Conservation (phyloP, 2,888 invertebrate species). For the Chorisops tibialis region DNA sequence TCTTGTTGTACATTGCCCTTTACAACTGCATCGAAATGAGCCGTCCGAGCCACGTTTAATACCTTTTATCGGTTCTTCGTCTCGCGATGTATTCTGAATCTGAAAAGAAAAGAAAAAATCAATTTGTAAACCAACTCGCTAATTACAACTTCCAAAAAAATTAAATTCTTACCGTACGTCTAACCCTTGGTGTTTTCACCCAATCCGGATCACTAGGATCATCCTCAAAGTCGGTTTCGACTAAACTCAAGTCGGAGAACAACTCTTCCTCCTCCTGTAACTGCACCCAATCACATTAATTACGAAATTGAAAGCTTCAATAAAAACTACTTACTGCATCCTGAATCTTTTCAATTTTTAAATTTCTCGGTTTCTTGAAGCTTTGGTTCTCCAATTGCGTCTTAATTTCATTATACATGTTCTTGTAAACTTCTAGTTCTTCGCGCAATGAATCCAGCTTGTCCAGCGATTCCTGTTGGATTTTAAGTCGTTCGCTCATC, state of each 20-base stretch:
- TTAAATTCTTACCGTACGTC: neutral
- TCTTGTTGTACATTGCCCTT: conserved; percentile 58
- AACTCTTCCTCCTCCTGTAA: neutral
- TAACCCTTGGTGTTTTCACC: conserved; percentile 59
- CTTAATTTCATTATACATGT: conserved; percentile 35
- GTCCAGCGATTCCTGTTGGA: conserved; percentile 41
- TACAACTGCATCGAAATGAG: conserved; percentile 60
- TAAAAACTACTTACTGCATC: too few relatives aligned
- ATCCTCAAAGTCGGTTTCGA: conserved; percentile 40
- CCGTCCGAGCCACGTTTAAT: conserved; percentile 60
- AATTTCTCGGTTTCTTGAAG: conserved; percentile 18
- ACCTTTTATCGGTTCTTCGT: too few relatives aligned
- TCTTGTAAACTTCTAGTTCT: conserved; percentile 39
- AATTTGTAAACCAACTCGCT: neutral
- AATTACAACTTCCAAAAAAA: conserved; percentile 20
- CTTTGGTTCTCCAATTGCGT: conserved; percentile 18
- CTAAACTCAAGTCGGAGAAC: neutral
- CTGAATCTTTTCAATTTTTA: too few relatives aligned
- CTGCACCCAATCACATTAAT: too few relatives aligned
- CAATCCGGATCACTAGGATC: conserved; percentile 64
- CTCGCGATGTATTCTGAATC: conserved; percentile 11
- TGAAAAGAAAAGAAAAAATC: neutral
- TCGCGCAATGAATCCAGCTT: conserved; percentile 40
- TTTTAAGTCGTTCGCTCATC: conserved; percentile 38
- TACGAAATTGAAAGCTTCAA: too few relatives aligned